A percentile compares a stretch with the other conserved stretches of the same genome.
phyloP scores from a whole-genome alignment of 2,113 vertebrate genomes.

The Limanda limanda region DNA sequence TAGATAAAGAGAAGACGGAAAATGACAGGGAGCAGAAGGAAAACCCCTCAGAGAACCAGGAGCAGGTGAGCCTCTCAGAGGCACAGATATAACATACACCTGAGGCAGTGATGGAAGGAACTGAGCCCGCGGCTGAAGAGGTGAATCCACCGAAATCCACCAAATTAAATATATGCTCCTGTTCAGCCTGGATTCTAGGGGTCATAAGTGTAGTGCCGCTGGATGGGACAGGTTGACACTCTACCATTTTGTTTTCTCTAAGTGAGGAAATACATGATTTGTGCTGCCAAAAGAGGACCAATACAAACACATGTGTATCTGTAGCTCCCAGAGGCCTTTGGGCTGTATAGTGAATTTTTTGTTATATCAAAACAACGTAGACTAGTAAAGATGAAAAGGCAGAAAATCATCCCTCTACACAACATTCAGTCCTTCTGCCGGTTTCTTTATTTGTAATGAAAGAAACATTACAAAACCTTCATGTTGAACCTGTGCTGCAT shows the following conservation, averaged over 20 bases:
- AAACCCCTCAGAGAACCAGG: slow-evolving; percentile 25
- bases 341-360: not conserved
- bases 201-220: not conserved
- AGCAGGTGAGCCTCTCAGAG: slow-evolving; percentile 38
- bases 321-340: not conserved
- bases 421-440: not conserved
- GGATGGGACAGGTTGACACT: not conserved
- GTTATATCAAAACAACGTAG: no score
- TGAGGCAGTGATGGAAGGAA: slow-evolving; percentile 38
- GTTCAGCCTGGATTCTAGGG: not conserved
- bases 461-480: no score
- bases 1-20: slow-evolving; percentile 74
- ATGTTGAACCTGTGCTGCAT: no score
- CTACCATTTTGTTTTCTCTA: not conserved
- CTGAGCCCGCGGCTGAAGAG: slow-evolving; percentile 19
- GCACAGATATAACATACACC: slow-evolving; percentile 9
- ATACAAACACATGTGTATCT: not conserved
- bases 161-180: not conserved
- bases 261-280: not conserved
- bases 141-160: slow-evolving; percentile 22
- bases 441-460: no score
- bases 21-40: slow-evolving; percentile 13
- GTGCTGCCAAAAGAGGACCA: not conserved
- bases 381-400: no score
- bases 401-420: not conserved